Percentiles rank a stretch among this genome's conserved stretches.
phyloP scores from a whole-genome alignment of 2,888 invertebrate genomes.

The Athripsodes cinereus region DNA sequence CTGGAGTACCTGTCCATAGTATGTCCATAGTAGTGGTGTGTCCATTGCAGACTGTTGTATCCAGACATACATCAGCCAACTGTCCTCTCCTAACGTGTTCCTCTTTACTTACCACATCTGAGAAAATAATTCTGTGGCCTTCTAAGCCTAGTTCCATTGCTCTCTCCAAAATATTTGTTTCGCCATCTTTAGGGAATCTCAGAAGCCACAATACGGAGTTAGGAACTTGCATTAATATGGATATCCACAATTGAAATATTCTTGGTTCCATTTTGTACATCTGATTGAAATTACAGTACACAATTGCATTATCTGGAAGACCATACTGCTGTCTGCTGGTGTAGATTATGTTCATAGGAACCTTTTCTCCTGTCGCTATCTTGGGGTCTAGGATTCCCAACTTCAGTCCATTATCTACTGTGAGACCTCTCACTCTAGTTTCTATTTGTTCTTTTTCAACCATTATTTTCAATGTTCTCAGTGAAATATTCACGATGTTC shows the following conservation, averaged over 20 bases:
- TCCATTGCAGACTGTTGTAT: conserved; percentile 90
- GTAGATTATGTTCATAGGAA: conserved; percentile 83
- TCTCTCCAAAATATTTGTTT: conserved; percentile 64
- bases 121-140: conserved; percentile 71
- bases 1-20: conserved; percentile 91
- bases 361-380: conserved; percentile 85
- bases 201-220: conserved; percentile 83
- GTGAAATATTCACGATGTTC: background rate
- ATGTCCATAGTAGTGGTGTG: conserved; percentile 97
- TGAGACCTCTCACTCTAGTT: conserved; percentile 77
- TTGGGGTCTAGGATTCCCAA: conserved; percentile 64
- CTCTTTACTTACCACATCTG: conserved; percentile 89
- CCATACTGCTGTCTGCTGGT: conserved; percentile 85
- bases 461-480: conserved; percentile 5
- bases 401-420: conserved; percentile 88
- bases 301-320: conserved; percentile 82
- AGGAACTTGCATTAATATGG: conserved; percentile 79
- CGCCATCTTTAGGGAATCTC: conserved; percentile 77
- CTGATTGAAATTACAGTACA: conserved; percentile 93
- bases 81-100: conserved; percentile 91
- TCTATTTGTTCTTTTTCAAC: conserved; percentile 33
- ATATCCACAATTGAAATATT: conserved; percentile 82
- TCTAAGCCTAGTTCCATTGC: conserved; percentile 61
- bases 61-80: conserved; percentile 86
- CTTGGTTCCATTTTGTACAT: conserved; percentile 90